Conservation (phyloP, 2,113 vertebrate genomes). For the Neolamprologus brichardi region DNA sequence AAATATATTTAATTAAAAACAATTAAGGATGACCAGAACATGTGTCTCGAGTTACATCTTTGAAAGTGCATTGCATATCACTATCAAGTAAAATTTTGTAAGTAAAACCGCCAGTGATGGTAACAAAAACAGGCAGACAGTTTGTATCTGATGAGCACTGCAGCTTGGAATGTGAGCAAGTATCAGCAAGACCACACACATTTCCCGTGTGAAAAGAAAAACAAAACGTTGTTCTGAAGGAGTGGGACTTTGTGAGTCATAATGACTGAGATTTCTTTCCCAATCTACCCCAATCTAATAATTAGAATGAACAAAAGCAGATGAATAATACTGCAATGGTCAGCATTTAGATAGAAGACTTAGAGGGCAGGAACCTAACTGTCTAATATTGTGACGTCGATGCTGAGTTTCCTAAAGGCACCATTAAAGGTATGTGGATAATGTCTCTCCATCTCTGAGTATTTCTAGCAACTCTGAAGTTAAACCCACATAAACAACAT, state of each 20-base stretch:
- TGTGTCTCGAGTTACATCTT: not conserved
- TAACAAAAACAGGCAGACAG: not conserved
- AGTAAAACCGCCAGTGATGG: not conserved
- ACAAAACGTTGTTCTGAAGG: not conserved
- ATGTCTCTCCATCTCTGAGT: not conserved
- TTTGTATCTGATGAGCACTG: not conserved
- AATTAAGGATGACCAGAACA: accelerated
- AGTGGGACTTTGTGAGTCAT: not conserved
- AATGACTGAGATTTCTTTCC: not conserved
- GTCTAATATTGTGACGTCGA: not conserved
- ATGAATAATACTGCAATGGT: no score
- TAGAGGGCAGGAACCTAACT: not conserved
- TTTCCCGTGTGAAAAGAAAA: not conserved
- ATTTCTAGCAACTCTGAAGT: not conserved
- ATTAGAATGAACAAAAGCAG: no score
- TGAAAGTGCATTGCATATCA: not conserved
- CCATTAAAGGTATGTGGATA: not conserved
- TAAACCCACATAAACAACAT: not conserved
- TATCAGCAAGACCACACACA: accelerated
- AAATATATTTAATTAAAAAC: no score
- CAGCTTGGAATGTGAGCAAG: not conserved
- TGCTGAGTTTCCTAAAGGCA: not conserved
- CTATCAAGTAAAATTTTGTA: not conserved
- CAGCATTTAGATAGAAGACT: not conserved
- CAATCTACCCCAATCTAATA: not conserved